Conservation (phyloP, 1,140 invertebrate species). For the Fopius arisanus region DNA sequence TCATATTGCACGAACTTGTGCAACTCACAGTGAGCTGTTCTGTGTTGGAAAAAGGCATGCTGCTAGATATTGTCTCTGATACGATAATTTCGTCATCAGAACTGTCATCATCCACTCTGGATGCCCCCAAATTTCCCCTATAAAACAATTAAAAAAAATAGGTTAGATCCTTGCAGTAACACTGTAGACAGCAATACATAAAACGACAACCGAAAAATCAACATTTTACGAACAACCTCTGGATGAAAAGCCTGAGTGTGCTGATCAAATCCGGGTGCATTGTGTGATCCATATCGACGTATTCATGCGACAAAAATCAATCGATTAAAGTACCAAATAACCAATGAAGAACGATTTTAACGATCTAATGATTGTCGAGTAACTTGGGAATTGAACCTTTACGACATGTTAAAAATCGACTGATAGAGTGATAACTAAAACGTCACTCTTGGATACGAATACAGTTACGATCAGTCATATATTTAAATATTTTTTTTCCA, state of each 20-base stretch:
- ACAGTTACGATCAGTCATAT: background rate
- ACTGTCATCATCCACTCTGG: background rate
- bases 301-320: background rate
- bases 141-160: background rate
- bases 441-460: background rate
- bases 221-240: background rate
- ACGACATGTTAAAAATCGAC: background rate
- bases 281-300: background rate
- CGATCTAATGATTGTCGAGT: background rate
- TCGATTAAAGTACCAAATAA: background rate
- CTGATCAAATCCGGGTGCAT: background rate
- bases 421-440: background rate
- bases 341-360: background rate
- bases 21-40: slow-evolving; percentile 49
- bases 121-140: background rate
- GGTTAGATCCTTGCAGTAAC: background rate
- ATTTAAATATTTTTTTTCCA: background rate
- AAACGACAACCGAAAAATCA: background rate
- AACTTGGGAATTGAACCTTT: background rate
- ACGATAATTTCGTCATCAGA: slow-evolving; percentile 23
- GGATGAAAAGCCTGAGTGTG: background rate
- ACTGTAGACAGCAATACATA: background rate
- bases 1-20: background rate
- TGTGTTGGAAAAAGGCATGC: background rate
- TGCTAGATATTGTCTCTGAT: background rate